Base-by-base conservation (phyloP, 2,797 vertebrate species). In the Lacerta agilis region DNA sequence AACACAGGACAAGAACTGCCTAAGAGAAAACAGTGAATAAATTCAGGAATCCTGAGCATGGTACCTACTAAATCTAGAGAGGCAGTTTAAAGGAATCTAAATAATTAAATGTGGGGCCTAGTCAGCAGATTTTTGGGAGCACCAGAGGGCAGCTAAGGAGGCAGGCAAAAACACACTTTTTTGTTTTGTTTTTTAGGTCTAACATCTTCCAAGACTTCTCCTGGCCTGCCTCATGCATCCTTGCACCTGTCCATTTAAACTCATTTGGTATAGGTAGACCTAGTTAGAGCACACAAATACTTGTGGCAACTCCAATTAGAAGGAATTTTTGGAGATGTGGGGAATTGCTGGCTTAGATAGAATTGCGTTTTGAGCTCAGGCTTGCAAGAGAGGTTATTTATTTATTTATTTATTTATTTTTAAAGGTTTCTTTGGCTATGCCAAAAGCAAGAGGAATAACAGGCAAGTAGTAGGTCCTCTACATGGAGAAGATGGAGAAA, bases 21-120 rank as follows among this genome's bases (percentile, higher is more conserved):
- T 94, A 78, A 88, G 25, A 95, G 41, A 90, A 92, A 93, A 71
- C 0, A 85, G 7, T 43, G 66, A 88, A 20, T 17, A 87, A 33
- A 18, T 88, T 92, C 61, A 73, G 84, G 87, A 91, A 73, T 88
- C 8, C 84, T 82, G 18, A 0, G 0, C 61, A 75, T 0, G 0
- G 3, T 49, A 49, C 17, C 29, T 86, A 61, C 0, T 0, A 83
- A 86, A 15, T 66, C 83, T 90, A 77, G 41, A 88, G 11, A 1
- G 7, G 87, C 88, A 93, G 89, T 33, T 17, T 27, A 91, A 83
- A 86, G 80, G 0, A 75, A 82, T 2, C 0, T 86, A 66, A 87
- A 82, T 69, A 92, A 77, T 76, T 55, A 89, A 86, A 87, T 79
- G 18, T 2, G 36, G 10, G 78, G 4, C 13, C 61, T 86, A 79